These are phyloP conservation scores for Carassius auratus DNA, from an alignment of 2,113 vertebrate genomes.

Conservation along the genomic window DNA sequence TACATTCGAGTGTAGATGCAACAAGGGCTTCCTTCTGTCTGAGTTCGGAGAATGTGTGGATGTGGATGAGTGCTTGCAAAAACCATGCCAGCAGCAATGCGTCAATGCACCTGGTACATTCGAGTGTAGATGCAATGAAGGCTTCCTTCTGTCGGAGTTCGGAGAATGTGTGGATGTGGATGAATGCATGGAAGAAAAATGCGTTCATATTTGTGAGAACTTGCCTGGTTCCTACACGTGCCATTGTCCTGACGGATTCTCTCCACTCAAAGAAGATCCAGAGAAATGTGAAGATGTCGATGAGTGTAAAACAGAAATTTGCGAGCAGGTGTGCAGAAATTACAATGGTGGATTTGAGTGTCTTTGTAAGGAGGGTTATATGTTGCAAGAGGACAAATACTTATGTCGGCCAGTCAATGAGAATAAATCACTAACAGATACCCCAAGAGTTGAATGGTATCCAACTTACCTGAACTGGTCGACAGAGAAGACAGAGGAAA, in stretches of 20 bases:
- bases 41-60: too few species aligned
- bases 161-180: conserved; percentile 80
- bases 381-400: conserved; percentile 77
- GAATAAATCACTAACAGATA: conserved; percentile 61
- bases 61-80: too few species aligned
- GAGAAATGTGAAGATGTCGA: conserved; percentile 81
- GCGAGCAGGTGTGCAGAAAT: conserved; percentile 87
- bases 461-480: conserved; percentile 58
- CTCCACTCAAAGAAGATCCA: conserved; percentile 61
- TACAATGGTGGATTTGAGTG: conserved; percentile 83
- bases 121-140: conserved; percentile 80
- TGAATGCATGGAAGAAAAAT: conserved; percentile 79
- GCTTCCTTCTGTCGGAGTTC: conserved; percentile 75
- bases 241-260: conserved; percentile 78
- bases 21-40: too few species aligned
- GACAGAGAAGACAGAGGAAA: conserved; percentile 45
- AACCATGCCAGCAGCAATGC: too few species aligned
- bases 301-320: conserved; percentile 81
- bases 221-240: conserved; percentile 80
- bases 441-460: conserved; percentile 53
- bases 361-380: conserved; percentile 79
- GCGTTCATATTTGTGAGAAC: conserved; percentile 82
- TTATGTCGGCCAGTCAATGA: conserved; percentile 70
- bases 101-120: conserved; percentile 74
- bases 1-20: too few species aligned